phyloP scores from a whole-genome alignment of 53 echinoderm and acorn worm genomes.

The Temnopleurus reevesii region DNA sequence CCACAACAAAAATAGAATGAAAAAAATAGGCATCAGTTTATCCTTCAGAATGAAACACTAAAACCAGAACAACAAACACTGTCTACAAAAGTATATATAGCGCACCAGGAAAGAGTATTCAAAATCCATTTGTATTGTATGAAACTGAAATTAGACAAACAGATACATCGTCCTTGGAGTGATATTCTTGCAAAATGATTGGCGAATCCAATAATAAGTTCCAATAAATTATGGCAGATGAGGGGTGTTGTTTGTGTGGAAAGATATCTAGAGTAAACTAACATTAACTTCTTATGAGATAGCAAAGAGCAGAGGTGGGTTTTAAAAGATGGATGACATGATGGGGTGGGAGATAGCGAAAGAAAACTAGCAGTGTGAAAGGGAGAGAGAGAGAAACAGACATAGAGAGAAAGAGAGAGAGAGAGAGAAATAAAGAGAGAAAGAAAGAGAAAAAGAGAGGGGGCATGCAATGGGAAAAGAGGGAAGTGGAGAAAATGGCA shows the following conservation, averaged over 20 bases:
- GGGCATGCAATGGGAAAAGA: no score
- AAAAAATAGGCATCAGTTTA: background rate
- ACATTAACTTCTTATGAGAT: background rate
- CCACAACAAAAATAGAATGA: background rate
- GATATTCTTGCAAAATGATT: background rate
- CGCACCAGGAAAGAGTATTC: background rate
- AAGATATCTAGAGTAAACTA: background rate
- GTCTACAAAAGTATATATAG: background rate
- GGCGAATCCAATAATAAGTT: background rate
- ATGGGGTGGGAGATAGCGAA: background rate
- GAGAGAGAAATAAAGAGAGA: background rate
- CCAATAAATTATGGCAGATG: background rate
- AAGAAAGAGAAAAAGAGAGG: background rate
- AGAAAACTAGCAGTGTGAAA: background rate
- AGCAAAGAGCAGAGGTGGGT: background rate
- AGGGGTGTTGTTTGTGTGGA: background rate
- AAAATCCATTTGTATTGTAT: background rate
- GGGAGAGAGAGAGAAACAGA: background rate
- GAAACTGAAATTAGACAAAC: background rate
- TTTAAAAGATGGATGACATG: background rate
- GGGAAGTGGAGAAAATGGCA: background rate
- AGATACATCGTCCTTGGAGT: background rate
- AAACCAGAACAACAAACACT: background rate
- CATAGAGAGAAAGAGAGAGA: background rate
- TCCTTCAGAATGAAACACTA: background rate